A percentile compares a stretch with the other conserved stretches of the same genome.
Conservation (phyloP, 1,140 invertebrate genomes). For the Philopotamus ludificatus region DNA sequence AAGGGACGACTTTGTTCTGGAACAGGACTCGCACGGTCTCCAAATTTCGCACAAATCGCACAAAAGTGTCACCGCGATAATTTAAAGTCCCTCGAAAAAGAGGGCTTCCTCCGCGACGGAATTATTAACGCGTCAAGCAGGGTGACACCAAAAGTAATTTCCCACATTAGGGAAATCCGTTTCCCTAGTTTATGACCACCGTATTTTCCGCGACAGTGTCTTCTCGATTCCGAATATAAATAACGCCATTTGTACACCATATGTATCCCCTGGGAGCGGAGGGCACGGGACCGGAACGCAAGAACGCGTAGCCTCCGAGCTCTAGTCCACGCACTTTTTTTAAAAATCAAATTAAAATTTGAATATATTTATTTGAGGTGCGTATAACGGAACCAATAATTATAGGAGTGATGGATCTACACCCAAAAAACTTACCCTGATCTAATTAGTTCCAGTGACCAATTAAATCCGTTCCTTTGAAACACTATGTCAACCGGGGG, state of each 20-base stretch:
- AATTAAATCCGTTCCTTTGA: no score
- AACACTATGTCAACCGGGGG: no score
- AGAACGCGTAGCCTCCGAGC: no score
- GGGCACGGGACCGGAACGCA: conserved; percentile 1
- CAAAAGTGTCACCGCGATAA: conserved; percentile 21
- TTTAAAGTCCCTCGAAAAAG: conserved; percentile 4
- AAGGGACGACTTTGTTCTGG: no score
- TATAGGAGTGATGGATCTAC: no score
- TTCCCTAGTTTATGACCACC: conserved; percentile 36
- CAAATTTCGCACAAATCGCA: conserved; percentile 20
- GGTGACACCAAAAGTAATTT: conserved; percentile 38
- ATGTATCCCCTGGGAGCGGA: conserved; percentile 19
- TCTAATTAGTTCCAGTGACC: no score
- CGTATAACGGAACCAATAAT: no score
- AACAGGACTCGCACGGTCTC: conserved; percentile 3
- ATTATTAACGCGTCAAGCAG: conserved; percentile 29
- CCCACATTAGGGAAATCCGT: conserved; percentile 39
- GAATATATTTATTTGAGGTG: no score
- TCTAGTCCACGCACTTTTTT: no score
- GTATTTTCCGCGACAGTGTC: conserved; percentile 36
- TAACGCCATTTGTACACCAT: conserved; percentile 31
- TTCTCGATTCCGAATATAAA: conserved; percentile 38
- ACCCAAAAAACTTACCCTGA: no score
- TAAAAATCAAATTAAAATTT: no score
- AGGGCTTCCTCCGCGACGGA: not conserved